Conservation (phyloP, 2,888 invertebrate genomes). For the Ichneumoninae sp. region DNA sequence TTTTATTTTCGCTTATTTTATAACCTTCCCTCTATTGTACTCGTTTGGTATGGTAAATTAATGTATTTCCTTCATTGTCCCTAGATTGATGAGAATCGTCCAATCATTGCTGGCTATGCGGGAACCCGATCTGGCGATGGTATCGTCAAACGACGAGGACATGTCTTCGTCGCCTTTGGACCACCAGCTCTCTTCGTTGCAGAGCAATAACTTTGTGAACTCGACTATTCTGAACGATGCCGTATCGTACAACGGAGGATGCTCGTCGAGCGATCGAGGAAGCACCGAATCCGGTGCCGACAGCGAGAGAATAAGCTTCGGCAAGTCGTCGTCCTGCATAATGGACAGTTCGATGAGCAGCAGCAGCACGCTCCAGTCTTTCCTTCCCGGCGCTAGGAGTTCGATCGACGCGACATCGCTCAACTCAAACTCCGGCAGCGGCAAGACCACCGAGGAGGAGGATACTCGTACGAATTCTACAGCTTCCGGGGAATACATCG, state of each 20-base stretch:
- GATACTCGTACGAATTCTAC: conserved; percentile 30
- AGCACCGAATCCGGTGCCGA: conserved; percentile 71
- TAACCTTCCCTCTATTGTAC: too few species aligned
- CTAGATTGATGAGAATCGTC: conserved; percentile 87
- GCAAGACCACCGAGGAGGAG: conserved; percentile 78
- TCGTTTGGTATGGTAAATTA: too few species aligned
- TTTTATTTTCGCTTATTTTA: neutral
- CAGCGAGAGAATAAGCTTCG: conserved; percentile 69
- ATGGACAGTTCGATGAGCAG: conserved; percentile 56
- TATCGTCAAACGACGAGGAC: conserved; percentile 70
- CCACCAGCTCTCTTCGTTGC: conserved; percentile 61
- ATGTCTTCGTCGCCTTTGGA: conserved; percentile 51
- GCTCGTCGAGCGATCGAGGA: conserved; percentile 71
- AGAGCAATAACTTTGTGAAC: conserved; percentile 71
- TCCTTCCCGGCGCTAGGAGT: conserved; percentile 76
- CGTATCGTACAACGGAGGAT: conserved; percentile 64
- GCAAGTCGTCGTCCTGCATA: conserved; percentile 59
- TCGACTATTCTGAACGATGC: conserved; percentile 71
- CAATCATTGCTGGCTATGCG: conserved; percentile 88
- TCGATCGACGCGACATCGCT: conserved; percentile 80
- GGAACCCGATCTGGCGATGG: conserved; percentile 87
- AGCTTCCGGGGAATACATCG: conserved; percentile 15
- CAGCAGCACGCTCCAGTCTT: conserved; percentile 66
- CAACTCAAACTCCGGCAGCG: conserved; percentile 75
- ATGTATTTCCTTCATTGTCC: conserved; percentile 24